Percentiles rank a stretch among this genome's conserved stretches.
Conservation (phyloP, 1,140 invertebrate species). For the Lasioglossum albipes region DNA sequence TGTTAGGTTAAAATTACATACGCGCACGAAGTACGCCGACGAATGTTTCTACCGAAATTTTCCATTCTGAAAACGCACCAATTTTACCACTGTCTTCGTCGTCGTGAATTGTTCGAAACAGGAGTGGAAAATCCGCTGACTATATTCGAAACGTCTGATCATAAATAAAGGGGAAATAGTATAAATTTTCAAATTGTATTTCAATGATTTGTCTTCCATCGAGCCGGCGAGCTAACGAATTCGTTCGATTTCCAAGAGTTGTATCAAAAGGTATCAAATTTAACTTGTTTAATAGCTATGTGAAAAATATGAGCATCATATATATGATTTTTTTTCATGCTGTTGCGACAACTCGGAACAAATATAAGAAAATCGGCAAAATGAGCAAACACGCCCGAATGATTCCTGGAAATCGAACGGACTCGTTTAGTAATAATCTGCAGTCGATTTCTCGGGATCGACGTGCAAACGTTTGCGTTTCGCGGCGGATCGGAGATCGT, state of each 20-base stretch:
- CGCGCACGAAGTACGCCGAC: neutral
- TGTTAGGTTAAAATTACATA: neutral
- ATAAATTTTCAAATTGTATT: slow-evolving; percentile 39
- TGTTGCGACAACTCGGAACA: neutral
- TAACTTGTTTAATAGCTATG: too few relatives aligned
- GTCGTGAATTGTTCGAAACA: slow-evolving; percentile 21
- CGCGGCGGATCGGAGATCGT: neutral
- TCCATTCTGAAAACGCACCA: neutral
- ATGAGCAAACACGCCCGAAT: neutral
- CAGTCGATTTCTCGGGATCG: neutral
- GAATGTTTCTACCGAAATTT: neutral
- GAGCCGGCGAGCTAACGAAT: neutral
- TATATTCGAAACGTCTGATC: slow-evolving; percentile 39
- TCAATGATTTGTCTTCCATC: slow-evolving; percentile 23
- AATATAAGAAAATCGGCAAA: neutral
- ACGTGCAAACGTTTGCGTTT: neutral
- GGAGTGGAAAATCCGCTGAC: slow-evolving; percentile 17
- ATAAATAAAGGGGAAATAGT: slow-evolving; percentile 42
- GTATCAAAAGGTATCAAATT: neutral
- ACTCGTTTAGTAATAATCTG: neutral
- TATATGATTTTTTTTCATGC: too few relatives aligned
- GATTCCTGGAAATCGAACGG: neutral
- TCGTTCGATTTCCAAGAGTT: neutral
- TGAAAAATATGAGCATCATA: too few relatives aligned
- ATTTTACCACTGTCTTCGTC: slow-evolving; percentile 26